Evolutionary conservation across 2,113 vertebrate species (phyloP).

Genomic region (Mus spicilegus): DNA sequence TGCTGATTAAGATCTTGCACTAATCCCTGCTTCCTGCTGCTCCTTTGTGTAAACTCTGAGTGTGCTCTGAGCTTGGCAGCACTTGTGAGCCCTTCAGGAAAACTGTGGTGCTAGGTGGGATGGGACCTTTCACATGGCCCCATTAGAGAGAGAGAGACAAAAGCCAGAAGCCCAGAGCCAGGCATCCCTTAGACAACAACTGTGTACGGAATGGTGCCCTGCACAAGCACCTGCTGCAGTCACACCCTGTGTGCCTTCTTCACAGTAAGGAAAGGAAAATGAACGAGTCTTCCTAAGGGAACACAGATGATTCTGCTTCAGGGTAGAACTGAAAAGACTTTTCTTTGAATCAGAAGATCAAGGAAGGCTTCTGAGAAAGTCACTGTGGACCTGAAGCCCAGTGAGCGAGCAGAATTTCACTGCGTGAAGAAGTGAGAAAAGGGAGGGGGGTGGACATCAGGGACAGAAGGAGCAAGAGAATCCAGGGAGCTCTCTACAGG

Average conservation of each 20-base stretch:
- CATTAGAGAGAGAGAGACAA: neutral
- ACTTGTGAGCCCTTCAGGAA: neutral
- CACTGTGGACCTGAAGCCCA: neutral
- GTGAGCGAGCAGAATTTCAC: neutral
- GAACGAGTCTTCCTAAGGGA: neutral
- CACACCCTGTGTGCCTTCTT: neutral
- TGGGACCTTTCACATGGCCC: neutral
- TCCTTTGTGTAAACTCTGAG: conserved; percentile 61
- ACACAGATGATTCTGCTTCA: neutral
- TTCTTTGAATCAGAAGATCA: conserved; percentile 46
- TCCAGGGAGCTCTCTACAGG: neutral
- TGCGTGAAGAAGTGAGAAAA: neutral
- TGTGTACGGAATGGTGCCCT: neutral
- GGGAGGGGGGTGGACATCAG: neutral
- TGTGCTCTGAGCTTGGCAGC: neutral
- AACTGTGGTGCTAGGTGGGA: neutral
- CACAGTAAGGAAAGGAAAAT: conserved; percentile 6
- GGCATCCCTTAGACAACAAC: neutral
- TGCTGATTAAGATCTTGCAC: conserved; percentile 27
- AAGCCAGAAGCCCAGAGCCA: conserved; percentile 43
- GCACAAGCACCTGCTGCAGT: neutral
- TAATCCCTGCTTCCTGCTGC: conserved; percentile 61
- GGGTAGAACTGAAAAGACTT: neutral
- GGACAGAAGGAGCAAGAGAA: neutral
- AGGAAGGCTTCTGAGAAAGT: conserved; percentile 35